A percentile compares a stretch with the other conserved stretches of the same genome.
These are phyloP conservation scores for Pteruthius melanotis DNA, from an alignment of 2,113 vertebrate genomes.

Conservation along the genomic window DNA sequence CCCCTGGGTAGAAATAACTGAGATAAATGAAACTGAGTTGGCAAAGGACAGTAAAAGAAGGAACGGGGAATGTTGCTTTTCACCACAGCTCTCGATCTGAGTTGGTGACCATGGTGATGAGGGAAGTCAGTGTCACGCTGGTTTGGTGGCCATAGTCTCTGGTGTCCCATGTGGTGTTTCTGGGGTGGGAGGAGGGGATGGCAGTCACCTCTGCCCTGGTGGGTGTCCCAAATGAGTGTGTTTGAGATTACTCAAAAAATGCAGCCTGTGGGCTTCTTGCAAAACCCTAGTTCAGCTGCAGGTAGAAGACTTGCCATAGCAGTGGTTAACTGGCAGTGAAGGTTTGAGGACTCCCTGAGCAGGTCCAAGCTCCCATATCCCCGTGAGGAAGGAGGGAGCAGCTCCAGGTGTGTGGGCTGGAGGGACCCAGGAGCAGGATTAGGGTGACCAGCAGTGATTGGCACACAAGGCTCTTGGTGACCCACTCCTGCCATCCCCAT, in stretches of 20 bases:
- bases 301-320: not conserved
- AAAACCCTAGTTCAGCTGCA: not conserved
- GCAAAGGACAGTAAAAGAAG: not conserved
- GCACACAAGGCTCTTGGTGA: not conserved
- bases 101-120: not conserved
- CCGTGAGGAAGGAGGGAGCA: not conserved
- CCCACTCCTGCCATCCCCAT: not conserved
- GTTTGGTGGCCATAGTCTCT: not conserved
- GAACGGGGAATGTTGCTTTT: not conserved
- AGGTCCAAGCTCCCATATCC: not conserved
- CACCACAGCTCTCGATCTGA: not conserved
- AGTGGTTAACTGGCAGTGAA: not conserved
- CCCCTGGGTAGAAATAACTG: conserved; percentile 30
- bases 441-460: not conserved
- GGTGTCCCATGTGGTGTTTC: not conserved
- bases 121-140: not conserved
- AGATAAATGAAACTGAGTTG: not conserved
- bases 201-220: not conserved
- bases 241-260: not conserved
- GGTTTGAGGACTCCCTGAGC: not conserved
- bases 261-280: not conserved
- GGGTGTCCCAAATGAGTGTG: not conserved
- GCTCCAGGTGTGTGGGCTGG: not conserved
- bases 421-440: not conserved
- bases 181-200: not conserved